Evolutionary conservation across 2,888 invertebrate species (phyloP), one percentile per base, ranked within the genome.

Genomic region (Drosophila prostipennis): DNA sequence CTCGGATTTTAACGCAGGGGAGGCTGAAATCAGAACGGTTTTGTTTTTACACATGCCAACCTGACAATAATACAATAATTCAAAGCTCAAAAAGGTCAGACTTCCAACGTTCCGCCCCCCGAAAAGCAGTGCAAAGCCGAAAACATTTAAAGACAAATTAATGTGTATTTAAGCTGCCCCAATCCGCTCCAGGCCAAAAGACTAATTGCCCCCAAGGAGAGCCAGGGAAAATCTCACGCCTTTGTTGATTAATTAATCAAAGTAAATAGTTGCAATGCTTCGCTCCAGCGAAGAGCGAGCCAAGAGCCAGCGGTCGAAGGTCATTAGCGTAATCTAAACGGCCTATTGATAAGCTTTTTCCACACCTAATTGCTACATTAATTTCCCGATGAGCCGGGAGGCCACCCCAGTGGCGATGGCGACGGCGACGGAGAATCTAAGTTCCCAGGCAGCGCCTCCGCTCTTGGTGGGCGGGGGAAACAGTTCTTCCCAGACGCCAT

Each of bases 201-300:
- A 89, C 89, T 89, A 89, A 90, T 90, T 90, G 81, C 88, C 77
- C 59, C 60, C 51, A 73, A 70, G 72, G 26, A 40, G 55, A 64
- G 29, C 14, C 46, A 63, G 51, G 36, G 68, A 87, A 80, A 88
- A 84, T 84, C 82, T 83, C 82, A 83, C 82, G 82, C 82, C 82
- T 86, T 71, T 69, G 76, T 49, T 84, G 83, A 79, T 90, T 90
- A 89, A 90, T 90, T 90, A 90, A 90, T 90, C 85, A 86, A 85
- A 81, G 77, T 78, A 74, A 89, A 87, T 85, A 70, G 87, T 72
- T 83, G 69, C 54, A 70, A 10, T 54, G 55, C n/a, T 11, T 3
- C 3, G 26, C n/a, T 14, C 5, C 29, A 14, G 49, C 56, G 40
- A 72, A 14, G 29, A 46, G 29, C 46, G 10, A 14, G 65, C 37